A percentile compares a stretch with the other conserved stretches of the same genome.
These are phyloP conservation scores for Podarcis cretensis DNA, from an alignment of 2,113 vertebrate species.

Conservation along the genomic window DNA sequence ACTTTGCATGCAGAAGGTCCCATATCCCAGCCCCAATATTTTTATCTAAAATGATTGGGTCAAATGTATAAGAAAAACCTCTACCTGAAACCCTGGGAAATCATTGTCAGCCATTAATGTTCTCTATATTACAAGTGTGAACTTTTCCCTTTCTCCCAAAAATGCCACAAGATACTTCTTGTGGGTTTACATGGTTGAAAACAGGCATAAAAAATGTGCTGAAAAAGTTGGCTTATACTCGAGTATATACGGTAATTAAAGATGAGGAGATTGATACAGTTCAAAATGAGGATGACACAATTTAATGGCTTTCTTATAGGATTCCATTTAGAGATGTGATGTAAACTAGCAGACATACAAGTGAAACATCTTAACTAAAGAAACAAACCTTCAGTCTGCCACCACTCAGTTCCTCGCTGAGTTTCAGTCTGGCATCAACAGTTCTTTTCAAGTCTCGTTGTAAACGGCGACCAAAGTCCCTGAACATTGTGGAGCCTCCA, in stretches of 20 bases:
- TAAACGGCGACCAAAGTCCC: slow-evolving; percentile 96
- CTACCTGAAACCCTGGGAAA: neutral
- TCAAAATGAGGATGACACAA: neutral
- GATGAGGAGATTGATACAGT: neutral
- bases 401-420: slow-evolving; percentile 97
- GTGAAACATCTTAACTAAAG: neutral
- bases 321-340: neutral
- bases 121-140: neutral
- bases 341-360: neutral
- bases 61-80: no score
- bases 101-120: neutral
- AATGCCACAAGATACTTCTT: neutral
- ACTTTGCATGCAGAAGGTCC: neutral
- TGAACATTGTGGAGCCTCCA: slow-evolving; percentile 98
- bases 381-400: slow-evolving; percentile 92
- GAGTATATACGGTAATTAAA: neutral
- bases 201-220: neutral
- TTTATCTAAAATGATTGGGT: neutral
- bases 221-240: no score
- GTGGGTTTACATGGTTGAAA: neutral
- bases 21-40: neutral
- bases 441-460: slow-evolving; percentile 97
- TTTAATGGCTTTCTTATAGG: neutral
- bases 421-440: slow-evolving; percentile 94
- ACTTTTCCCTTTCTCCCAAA: neutral